Evolutionary conservation across 2,113 vertebrate genomes (phyloP).

Genomic region (Ptilonorhynchus violaceus): DNA sequence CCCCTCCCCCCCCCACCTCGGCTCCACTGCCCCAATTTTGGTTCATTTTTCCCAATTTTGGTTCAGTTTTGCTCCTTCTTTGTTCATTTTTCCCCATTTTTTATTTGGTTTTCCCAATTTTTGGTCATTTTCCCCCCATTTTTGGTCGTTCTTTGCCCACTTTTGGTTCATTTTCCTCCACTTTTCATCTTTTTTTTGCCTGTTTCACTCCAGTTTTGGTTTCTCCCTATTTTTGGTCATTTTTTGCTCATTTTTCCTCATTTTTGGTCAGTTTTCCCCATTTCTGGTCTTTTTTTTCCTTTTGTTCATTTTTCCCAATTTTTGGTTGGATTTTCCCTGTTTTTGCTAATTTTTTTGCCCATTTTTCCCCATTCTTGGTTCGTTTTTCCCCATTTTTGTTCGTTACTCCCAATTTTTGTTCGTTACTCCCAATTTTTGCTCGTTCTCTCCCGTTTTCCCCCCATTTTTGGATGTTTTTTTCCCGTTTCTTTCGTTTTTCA

Average conservation of each 20-base stretch:
- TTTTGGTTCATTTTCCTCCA: too few species aligned
- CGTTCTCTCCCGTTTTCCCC: not conserved
- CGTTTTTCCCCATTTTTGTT: rapidly evolving
- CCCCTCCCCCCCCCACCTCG: not conserved
- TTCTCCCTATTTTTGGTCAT: not conserved
- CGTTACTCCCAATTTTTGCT: not conserved
- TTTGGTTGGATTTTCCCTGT: too few species aligned
- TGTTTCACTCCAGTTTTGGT: too few species aligned
- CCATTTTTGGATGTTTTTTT: not conserved
- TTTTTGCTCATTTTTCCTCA: not conserved
- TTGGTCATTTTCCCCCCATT: not conserved
- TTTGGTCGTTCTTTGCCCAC: not conserved
- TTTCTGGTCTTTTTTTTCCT: too few species aligned
- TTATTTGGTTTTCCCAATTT: not conserved
- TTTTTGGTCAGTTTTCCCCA: too few species aligned
- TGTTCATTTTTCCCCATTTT: not conserved
- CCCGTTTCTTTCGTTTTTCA: not conserved
- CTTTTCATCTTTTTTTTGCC: not conserved
- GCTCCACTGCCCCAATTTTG: not conserved
- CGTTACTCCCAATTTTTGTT: not conserved
- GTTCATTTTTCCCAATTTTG: not conserved
- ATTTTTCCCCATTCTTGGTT: not conserved
- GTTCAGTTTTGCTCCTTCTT: not conserved
- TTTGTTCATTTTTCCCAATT: too few species aligned
- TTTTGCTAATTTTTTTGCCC: not conserved